Base-by-base conservation (phyloP, 2,113 vertebrate genomes). In the Microtus montanus region DNA sequence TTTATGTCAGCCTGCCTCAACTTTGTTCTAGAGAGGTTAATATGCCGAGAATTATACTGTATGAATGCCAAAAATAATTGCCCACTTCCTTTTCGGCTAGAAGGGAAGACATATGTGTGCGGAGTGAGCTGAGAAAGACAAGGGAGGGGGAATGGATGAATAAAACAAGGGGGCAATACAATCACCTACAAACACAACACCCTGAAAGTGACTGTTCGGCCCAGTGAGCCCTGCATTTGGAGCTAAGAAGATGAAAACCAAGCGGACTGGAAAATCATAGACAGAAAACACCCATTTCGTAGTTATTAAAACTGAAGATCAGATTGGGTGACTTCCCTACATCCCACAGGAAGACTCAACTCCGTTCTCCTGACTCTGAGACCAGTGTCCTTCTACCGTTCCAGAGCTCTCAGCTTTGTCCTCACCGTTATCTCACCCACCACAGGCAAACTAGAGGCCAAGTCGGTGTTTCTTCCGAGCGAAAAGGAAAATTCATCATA, bases 51-150 rank as follows among this genome's bases (percentile, higher is more conserved):
- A 17, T 66, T 73, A 38, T 35, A 74, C 49, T 44, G 41, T 47
- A 30, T 70, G 63, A 92, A 84, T 63, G 77, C 88, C 88, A 79
- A 95, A 94, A 96, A 88, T 70, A 87, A 94, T 70, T 82, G 14
- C 58, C n/a, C 66, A 64, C 77, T 93, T 83, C 63, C 54, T 35
- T 74, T 35, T 90, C 71, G 5, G 26, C 41, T 83, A 88, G 61
- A 95, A 84, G 73, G 10, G 58, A 94, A 41, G 44, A 77, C 90
- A 63, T 38, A 26, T 38, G 33, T 28, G 33, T 38, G 63, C 35
- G 41, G 61, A 63, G 58, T 64, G 35, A 91, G 68, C 35, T 64
- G 74, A 92, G 58, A 75, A 90, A 71, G 33, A 82, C 89, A 70
- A 89, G 58, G 19, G 28, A 7, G 28, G 52, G 38, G 61, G 41